Evolutionary conservation across 2,113 vertebrate genomes (phyloP).

Genomic region (Pogonocichla stellata): DNA sequence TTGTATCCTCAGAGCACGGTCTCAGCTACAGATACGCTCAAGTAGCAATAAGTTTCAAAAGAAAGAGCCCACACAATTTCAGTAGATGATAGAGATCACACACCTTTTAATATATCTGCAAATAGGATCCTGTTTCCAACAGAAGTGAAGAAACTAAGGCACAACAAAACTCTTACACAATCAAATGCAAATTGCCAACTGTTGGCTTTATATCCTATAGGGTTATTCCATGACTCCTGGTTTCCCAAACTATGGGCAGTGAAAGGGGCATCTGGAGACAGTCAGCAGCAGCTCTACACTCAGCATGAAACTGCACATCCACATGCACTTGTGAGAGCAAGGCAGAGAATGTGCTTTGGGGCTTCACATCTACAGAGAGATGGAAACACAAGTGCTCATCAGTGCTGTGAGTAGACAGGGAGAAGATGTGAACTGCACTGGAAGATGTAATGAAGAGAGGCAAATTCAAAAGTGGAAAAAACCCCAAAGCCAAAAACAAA

Average conservation of each 20-base stretch:
- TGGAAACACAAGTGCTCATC: neutral
- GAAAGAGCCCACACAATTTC: neutral
- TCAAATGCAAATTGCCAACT: neutral
- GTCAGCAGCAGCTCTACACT: neutral
- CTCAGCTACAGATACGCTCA: neutral
- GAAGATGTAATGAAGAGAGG: neutral
- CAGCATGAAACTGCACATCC: neutral
- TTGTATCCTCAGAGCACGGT: neutral
- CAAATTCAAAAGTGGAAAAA: neutral
- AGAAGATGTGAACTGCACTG: neutral
- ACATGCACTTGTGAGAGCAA: neutral
- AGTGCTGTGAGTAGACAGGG: neutral
- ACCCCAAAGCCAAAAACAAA: neutral
- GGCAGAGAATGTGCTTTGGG: neutral
- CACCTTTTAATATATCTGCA: neutral
- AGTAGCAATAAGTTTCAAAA: neutral
- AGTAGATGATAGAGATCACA: neutral
- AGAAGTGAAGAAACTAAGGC: neutral
- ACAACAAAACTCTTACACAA: neutral
- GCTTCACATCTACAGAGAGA: neutral
- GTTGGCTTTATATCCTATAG: neutral
- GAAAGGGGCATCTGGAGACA: neutral
- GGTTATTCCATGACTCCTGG: neutral
- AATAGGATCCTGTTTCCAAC: neutral
- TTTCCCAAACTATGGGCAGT: neutral